These are phyloP conservation scores for Champsocephalus esox DNA, from an alignment of 2,797 vertebrate genomes.

Conservation along the genomic window DNA sequence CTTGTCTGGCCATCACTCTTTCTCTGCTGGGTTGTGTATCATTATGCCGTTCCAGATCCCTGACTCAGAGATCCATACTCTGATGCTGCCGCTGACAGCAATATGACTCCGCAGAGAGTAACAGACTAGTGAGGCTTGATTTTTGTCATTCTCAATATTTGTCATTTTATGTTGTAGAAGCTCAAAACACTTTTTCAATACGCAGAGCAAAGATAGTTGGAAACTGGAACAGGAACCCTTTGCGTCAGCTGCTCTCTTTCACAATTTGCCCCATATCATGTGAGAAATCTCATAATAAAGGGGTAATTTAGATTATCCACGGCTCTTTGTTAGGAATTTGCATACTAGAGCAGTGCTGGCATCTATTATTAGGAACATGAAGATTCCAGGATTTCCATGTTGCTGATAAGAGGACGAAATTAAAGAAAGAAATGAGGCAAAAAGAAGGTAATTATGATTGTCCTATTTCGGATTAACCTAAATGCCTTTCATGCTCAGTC, in stretches of 20 bases:
- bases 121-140: conserved; percentile 17
- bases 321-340: conserved; percentile 48
- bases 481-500: conserved; percentile 18
- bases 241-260: conserved; percentile 16
- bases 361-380: conserved; percentile 52
- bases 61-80: conserved; percentile 41
- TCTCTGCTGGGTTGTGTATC: conserved; percentile 59
- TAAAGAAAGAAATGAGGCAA: conserved; percentile 28
- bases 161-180: conserved; percentile 9
- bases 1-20: conserved; percentile 60
- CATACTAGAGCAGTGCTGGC: conserved; percentile 36
- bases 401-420: conserved; percentile 48
- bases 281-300: conserved; percentile 55
- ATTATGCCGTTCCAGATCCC: conserved; percentile 49
- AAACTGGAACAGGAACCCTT: conserved; percentile 18
- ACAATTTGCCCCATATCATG: conserved; percentile 13
- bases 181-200: conserved; percentile 1
- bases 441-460: conserved; percentile 24
- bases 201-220: neutral
- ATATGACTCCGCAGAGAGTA: conserved; percentile 23
- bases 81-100: conserved; percentile 29
- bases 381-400: conserved; percentile 48
- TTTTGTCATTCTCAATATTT: conserved; percentile 28
- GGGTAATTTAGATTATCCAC: conserved; percentile 61
- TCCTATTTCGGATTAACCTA: conserved; percentile 35